phyloP scores from a whole-genome alignment of 1,140 invertebrate genomes.

The Latrodectus geometricus region DNA sequence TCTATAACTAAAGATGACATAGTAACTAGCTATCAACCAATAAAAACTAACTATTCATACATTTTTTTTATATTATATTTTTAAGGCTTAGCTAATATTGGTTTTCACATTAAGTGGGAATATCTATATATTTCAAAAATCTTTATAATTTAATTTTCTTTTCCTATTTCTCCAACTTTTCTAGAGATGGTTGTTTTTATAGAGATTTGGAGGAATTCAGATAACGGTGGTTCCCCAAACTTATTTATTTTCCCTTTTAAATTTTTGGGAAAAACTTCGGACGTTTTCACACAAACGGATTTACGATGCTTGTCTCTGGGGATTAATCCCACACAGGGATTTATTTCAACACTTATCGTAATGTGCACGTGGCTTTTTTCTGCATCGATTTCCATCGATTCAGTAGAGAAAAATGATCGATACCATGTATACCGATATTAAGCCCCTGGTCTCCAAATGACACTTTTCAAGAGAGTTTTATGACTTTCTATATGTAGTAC shows the following conservation, averaged over 20 bases:
- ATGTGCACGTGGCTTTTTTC: conserved; percentile 15
- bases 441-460: conserved; percentile 47
- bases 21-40: too few species aligned
- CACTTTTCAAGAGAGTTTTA: conserved; percentile 54
- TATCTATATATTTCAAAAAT: too few species aligned
- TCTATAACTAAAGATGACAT: too few species aligned
- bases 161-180: too few species aligned
- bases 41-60: too few species aligned
- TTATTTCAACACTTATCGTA: conserved; percentile 31
- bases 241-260: background rate
- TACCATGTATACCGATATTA: conserved; percentile 51
- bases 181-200: too few species aligned
- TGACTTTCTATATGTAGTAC: conserved; percentile 59
- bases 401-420: conserved; percentile 36
- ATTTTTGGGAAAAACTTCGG: background rate
- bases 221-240: too few species aligned
- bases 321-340: conserved; percentile 28
- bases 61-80: too few species aligned
- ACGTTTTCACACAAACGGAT: conserved; percentile 8
- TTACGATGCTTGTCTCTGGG: conserved; percentile 4
- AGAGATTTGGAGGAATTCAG: too few species aligned
- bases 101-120: too few species aligned
- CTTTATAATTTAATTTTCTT: too few species aligned
- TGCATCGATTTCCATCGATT: conserved; percentile 52
- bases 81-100: too few species aligned